phyloP scores from a whole-genome alignment of 2,888 invertebrate genomes.

The Eristalis tenax region DNA sequence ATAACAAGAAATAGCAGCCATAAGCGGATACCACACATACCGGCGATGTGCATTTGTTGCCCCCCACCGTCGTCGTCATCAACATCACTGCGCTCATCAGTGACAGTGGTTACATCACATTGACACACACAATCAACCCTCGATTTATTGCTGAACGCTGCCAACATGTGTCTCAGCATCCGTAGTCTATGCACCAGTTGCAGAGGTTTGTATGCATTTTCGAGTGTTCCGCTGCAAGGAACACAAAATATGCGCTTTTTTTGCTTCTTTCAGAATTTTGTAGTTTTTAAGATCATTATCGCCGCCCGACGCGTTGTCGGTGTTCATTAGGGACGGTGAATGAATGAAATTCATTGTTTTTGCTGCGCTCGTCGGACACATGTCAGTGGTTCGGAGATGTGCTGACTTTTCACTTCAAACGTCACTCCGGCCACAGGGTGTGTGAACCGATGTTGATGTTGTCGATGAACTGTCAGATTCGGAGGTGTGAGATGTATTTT shows the following conservation, averaged over 20 bases:
- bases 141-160: conserved; percentile 27
- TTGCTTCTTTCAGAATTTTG: background rate
- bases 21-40: background rate
- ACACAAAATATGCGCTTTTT: background rate
- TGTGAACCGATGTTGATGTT: conserved; percentile 24
- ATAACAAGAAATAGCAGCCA: conserved; percentile 28
- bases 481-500: conserved; percentile 28
- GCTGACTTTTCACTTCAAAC: conserved; percentile 25
- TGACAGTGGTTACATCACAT: conserved; percentile 42
- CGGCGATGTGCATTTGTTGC: conserved; percentile 52
- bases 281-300: conserved; percentile 44
- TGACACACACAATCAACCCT: conserved; percentile 27
- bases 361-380: conserved; percentile 8
- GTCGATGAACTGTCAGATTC: conserved; percentile 4
- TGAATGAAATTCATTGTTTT: conserved; percentile 66
- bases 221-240: background rate
- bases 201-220: conserved; percentile 76
- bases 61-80: background rate
- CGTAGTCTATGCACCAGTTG: conserved; percentile 78
- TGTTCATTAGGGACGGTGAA: conserved; percentile 31
- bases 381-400: background rate
- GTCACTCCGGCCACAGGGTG: conserved; percentile 39
- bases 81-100: background rate
- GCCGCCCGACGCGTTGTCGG: background rate
- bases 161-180: conserved; percentile 77